A percentile compares a stretch with the other conserved stretches of the same genome.
phyloP scores from a whole-genome alignment of 2,888 invertebrate species.

The Atrina japonica region DNA sequence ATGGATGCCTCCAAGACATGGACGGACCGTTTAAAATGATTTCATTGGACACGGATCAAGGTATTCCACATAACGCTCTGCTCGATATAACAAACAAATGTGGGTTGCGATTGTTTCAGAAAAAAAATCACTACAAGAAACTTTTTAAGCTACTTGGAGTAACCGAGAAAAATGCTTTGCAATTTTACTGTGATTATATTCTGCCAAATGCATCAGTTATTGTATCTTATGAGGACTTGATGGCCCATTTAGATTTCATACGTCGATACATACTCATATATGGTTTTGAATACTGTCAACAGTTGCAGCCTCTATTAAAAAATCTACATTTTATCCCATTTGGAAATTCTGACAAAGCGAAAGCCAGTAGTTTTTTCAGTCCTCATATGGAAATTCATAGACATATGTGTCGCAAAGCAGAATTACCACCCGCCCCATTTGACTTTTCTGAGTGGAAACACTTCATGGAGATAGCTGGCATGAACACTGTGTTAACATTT shows the following conservation, averaged over 20 bases:
- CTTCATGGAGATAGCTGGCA: conserved; percentile 25
- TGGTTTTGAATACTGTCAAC: too few relatives aligned
- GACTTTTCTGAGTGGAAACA: conserved; percentile 2
- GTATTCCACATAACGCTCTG: too few relatives aligned
- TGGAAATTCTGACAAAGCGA: not conserved
- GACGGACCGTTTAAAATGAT: too few relatives aligned
- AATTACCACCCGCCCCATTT: conserved; percentile 30
- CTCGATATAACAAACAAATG: too few relatives aligned
- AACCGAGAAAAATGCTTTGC: too few relatives aligned
- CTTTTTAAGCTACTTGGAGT: too few relatives aligned
- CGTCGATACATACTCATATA: not conserved
- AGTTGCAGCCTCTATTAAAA: not conserved
- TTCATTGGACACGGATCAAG: too few relatives aligned
- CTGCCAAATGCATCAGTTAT: not conserved
- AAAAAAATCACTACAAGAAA: too few relatives aligned
- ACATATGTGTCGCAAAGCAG: not conserved
- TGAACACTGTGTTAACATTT: conserved; percentile 1
- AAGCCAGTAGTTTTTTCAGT: conserved; percentile 22
- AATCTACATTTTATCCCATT: conserved; percentile 14
- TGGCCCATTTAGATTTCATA: conserved; percentile 21
- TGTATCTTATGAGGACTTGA: conserved; percentile 6
- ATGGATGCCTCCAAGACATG: too few relatives aligned
- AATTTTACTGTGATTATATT: too few relatives aligned
- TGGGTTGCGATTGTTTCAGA: too few relatives aligned
- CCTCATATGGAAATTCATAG: conserved; percentile 11